Conservation (phyloP, 2,113 vertebrate genomes). For the Sceloporus tristichus region DNA sequence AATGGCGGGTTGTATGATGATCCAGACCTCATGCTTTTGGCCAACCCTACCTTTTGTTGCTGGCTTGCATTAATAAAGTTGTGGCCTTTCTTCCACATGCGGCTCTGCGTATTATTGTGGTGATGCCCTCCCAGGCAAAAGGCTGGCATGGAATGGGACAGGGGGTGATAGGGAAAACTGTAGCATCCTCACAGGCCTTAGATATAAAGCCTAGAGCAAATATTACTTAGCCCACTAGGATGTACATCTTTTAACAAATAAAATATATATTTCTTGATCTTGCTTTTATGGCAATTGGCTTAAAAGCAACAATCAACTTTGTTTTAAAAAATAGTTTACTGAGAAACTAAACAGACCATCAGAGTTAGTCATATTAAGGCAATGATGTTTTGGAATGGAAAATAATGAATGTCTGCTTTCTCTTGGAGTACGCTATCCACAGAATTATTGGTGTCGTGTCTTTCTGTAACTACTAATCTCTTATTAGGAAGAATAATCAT, state of each 20-base stretch:
- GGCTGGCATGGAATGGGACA: neutral
- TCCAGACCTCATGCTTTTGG: too few relatives aligned
- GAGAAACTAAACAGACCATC: neutral
- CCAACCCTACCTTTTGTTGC: too few relatives aligned
- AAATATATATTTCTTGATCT: neutral
- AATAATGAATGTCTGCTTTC: neutral
- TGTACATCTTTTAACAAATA: too few relatives aligned
- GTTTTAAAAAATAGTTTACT: neutral
- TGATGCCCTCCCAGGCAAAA: neutral
- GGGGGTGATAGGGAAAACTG: neutral
- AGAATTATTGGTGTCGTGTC: neutral
- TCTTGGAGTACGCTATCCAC: neutral
- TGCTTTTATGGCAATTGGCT: neutral
- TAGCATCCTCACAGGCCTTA: too few relatives aligned
- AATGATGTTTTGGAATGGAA: constrained; percentile 18
- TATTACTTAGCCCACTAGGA: too few relatives aligned
- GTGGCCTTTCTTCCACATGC: too few relatives aligned
- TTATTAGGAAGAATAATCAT: neutral
- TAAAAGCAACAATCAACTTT: neutral
- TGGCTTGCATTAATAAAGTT: too few relatives aligned
- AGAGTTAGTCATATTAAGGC: neutral
- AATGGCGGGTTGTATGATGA: too few relatives aligned
- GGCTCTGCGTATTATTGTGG: too few relatives aligned
- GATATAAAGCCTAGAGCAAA: neutral
- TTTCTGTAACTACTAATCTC: neutral